These are phyloP conservation scores for Halcyon senegalensis DNA, from an alignment of 2,113 vertebrate species.

Conservation along the genomic window DNA sequence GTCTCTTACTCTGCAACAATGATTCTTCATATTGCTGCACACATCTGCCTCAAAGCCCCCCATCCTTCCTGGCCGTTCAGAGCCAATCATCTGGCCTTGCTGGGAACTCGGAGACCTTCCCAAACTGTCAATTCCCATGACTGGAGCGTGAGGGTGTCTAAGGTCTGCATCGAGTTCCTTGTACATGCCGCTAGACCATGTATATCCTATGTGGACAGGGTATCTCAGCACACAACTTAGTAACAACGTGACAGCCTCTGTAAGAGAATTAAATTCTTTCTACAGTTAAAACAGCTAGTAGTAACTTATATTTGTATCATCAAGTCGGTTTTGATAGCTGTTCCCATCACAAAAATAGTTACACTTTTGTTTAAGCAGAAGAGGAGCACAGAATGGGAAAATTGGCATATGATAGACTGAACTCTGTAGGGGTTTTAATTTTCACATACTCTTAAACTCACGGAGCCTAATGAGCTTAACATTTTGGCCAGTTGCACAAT, in stretches of 20 bases:
- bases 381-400: conserved; percentile 4
- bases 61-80: not conserved
- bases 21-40: not conserved
- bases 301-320: conserved; percentile 9
- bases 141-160: not conserved
- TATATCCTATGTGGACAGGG: not conserved
- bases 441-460: conserved; percentile 20
- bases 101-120: not conserved
- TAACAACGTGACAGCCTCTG: not conserved
- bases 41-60: conserved; percentile 8
- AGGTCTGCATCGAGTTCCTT: not conserved
- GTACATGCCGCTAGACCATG: not conserved
- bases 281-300: not conserved
- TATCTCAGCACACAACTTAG: not conserved
- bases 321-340: conserved; percentile 20
- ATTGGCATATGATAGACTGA: not conserved
- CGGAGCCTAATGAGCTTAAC: conserved; percentile 26
- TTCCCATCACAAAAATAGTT: conserved; percentile 31
- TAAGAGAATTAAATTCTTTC: not conserved
- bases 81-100: conserved; percentile 46
- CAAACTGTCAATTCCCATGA: conserved; percentile 30
- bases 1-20: not conserved
- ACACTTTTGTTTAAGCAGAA: conserved; percentile 14
- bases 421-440: conserved; percentile 36
- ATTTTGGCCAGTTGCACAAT: conserved; percentile 33